Evolutionary conservation across 1,140 invertebrate genomes (phyloP), one percentile per base, ranked within the genome.

Genomic region (Aplysia californica): DNA sequence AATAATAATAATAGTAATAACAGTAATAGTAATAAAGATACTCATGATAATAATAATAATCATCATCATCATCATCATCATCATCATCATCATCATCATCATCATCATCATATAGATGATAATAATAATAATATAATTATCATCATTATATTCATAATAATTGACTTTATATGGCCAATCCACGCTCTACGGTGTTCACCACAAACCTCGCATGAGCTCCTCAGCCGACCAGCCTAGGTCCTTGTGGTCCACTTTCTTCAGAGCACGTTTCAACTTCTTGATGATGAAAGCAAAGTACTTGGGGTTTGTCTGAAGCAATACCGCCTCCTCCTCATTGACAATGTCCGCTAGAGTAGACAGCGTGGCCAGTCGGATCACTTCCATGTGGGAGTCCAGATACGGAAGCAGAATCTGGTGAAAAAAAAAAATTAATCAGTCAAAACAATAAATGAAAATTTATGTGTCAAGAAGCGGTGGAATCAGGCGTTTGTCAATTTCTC

Each of bases 141-240:
- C n/a, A n/a, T n/a, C n/a, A n/a, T n/a, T n/a, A n/a, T n/a, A n/a
- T n/a, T n/a, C n/a, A n/a, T n/a, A n/a, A n/a, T n/a, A n/a, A n/a
- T n/a, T n/a, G n/a, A n/a, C n/a, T n/a, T n/a, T n/a, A n/a, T n/a
- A n/a, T n/a, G n/a, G n/a, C n/a, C n/a, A n/a, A n/a, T n/a, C n/a
- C n/a, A n/a, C n/a, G n/a, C n/a, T n/a, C n/a, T n/a, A n/a, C n/a
- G n/a, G n/a, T n/a, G n/a, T n/a, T n/a, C n/a, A n/a, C n/a, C n/a
- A n/a, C n/a, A 23, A 44, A 77, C 76, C 67, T 56, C 23, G 39
- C 2, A 44, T 44, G 3, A 77, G 50, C 39, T 77, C 76, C 21
- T 36, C 44, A 33, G 69, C 76, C 26, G 76, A 77, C 76, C 76
- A 77, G 21, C 76, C 76, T 2, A 70, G 18, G 26, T 77, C 50